phyloP scores from a whole-genome alignment of 2,888 invertebrate genomes.

The Dolichomitus sp. region DNA sequence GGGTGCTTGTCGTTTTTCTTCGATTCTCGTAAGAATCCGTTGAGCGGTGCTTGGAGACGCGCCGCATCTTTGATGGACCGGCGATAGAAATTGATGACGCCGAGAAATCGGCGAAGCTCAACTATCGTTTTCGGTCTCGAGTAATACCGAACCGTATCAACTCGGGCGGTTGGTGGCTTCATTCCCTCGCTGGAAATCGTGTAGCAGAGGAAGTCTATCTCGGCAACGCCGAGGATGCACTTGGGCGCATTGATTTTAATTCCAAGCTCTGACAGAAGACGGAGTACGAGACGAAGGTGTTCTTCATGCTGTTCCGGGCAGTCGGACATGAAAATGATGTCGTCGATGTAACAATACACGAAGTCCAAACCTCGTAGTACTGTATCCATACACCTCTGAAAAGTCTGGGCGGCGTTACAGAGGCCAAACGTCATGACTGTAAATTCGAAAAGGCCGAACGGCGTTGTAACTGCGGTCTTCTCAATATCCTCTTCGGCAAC shows the following conservation, averaged over 20 bases:
- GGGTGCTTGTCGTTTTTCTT: constrained; percentile 59
- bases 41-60: constrained; percentile 24
- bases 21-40: constrained; percentile 7
- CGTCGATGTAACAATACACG: too few relatives aligned
- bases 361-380: too few relatives aligned
- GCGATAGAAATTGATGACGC: constrained; percentile 57
- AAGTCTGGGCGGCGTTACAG: too few relatives aligned
- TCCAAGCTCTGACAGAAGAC: constrained; percentile 11
- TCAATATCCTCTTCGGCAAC: constrained; percentile 54
- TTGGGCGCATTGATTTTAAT: constrained; percentile 53
- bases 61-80: constrained; percentile 62
- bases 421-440: too few relatives aligned
- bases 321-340: constrained; percentile 45
- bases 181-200: neutral
- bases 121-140: neutral
- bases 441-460: too few relatives aligned
- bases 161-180: neutral
- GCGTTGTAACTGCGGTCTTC: too few relatives aligned
- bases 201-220: constrained; percentile 39
- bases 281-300: constrained; percentile 41
- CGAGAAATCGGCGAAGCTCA: constrained; percentile 69
- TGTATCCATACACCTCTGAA: too few relatives aligned
- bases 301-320: constrained; percentile 41
- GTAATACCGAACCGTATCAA: neutral
- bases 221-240: constrained; percentile 45